These are phyloP conservation scores for Campaea margaritaria DNA, from an alignment of 2,888 invertebrate genomes.

Conservation along the genomic window DNA sequence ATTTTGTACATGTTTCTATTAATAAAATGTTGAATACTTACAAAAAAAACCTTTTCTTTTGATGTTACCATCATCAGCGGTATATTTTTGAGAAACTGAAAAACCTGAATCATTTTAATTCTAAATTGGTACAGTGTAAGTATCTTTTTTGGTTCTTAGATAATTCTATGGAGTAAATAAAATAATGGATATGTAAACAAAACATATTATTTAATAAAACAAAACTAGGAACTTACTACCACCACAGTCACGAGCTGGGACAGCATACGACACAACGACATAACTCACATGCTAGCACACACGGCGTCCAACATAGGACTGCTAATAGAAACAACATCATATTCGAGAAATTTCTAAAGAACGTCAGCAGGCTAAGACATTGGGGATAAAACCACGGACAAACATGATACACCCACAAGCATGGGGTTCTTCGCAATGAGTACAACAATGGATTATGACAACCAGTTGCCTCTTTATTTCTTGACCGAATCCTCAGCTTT, in stretches of 20 bases:
- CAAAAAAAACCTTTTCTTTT: too few relatives aligned
- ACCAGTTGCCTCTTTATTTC: constrained; percentile 54
- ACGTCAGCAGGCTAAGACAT: constrained; percentile 52
- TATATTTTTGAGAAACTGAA: too few relatives aligned
- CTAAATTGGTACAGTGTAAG: too few relatives aligned
- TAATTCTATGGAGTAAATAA: too few relatives aligned
- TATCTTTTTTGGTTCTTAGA: too few relatives aligned
- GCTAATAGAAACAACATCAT: constrained; percentile 56
- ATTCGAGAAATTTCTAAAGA: constrained; percentile 49
- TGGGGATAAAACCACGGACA: constrained; percentile 65
- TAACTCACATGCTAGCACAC: constrained; percentile 58
- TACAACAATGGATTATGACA: constrained; percentile 50
- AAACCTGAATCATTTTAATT: too few relatives aligned
- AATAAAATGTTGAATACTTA: background rate
- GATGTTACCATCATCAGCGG: background rate
- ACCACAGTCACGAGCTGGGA: constrained; percentile 42
- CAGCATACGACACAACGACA: constrained; percentile 56
- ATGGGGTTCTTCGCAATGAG: constrained; percentile 61
- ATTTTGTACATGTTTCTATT: background rate
- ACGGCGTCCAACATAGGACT: constrained; percentile 61
- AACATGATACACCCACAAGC: constrained; percentile 64
- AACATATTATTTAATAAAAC: too few relatives aligned
- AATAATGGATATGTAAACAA: too few relatives aligned
- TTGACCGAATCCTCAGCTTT: constrained; percentile 47
- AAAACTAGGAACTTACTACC: too few relatives aligned